A percentile compares a stretch with the other conserved stretches of the same genome.
Evolutionary conservation across 2,888 invertebrate species (phyloP).

Genomic region (Eupithecia abbreviata): DNA sequence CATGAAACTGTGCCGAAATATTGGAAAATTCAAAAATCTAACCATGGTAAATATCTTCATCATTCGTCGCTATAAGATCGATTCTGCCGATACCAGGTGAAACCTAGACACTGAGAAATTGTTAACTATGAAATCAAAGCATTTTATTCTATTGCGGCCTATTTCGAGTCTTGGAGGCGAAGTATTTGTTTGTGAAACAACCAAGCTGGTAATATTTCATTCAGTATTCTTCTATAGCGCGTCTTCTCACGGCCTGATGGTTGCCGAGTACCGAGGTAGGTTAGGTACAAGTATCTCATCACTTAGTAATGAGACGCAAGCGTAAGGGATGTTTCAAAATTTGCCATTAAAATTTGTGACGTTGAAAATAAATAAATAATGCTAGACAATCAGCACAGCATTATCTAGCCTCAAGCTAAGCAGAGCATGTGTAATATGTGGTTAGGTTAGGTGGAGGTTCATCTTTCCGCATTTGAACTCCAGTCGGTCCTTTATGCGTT

Average conservation of each 20-base stretch:
- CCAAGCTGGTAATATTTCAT: conserved; percentile 24
- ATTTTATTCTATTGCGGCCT: background rate
- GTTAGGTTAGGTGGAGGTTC: too few relatives aligned
- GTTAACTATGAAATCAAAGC: background rate
- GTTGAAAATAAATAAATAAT: background rate
- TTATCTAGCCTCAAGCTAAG: too few relatives aligned
- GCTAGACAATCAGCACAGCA: too few relatives aligned
- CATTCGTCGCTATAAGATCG: too few relatives aligned
- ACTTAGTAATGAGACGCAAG: background rate
- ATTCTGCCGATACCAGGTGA: too few relatives aligned
- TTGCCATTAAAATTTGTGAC: background rate
- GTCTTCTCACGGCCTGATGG: background rate
- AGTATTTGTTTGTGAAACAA: conserved; percentile 21
- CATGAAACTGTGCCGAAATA: too few relatives aligned
- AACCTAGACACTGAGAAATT: too few relatives aligned
- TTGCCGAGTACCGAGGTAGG: background rate
- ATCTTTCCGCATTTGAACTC: too few relatives aligned
- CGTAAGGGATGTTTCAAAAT: background rate
- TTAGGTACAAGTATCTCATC: background rate
- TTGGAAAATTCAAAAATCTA: too few relatives aligned
- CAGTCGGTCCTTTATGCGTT: too few relatives aligned
- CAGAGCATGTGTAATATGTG: too few relatives aligned
- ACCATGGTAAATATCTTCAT: too few relatives aligned
- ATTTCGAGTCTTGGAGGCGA: background rate
- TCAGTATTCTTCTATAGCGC: conserved; percentile 21